These are phyloP conservation scores for Syngnathus floridae DNA, from an alignment of 2,113 vertebrate species.

Conservation along the genomic window DNA sequence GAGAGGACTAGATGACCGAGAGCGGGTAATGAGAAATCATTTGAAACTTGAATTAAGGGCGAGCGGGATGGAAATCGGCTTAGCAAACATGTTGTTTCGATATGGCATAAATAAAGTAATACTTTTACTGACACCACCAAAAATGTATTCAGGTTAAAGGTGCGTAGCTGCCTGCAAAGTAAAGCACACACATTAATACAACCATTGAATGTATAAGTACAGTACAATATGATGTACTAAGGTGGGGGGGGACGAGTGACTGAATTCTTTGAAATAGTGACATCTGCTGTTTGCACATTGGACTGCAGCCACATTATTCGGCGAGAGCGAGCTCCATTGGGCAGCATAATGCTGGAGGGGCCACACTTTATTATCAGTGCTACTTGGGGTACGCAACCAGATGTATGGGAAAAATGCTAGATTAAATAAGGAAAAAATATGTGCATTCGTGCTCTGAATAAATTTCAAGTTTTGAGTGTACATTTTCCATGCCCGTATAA, in stretches of 20 bases:
- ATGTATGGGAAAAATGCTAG: no score
- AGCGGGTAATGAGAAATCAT: slow-evolving; percentile 27
- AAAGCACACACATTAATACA: slow-evolving; percentile 23
- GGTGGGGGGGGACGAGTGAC: slow-evolving; percentile 15
- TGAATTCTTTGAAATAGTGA: slow-evolving; percentile 42
- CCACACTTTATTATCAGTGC: no score
- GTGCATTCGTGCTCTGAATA: no score
- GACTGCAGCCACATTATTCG: background rate
- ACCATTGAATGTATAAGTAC: slow-evolving; percentile 6
- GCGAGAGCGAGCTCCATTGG: background rate
- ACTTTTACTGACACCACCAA: background rate
- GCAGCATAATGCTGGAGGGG: no score
- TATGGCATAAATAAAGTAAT: background rate
- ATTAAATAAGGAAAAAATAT: no score
- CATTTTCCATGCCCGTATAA: no score
- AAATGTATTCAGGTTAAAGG: background rate
- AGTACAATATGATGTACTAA: background rate
- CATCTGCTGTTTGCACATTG: slow-evolving; percentile 44
- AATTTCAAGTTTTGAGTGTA: no score
- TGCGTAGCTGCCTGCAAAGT: background rate
- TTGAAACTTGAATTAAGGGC: slow-evolving; percentile 30
- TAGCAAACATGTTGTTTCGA: background rate
- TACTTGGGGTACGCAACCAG: no score
- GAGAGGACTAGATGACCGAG: slow-evolving; percentile 7
- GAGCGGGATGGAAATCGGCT: background rate